Evolutionary conservation across 1,140 invertebrate species (phyloP).

Genomic region (Nasonia longicornis): DNA sequence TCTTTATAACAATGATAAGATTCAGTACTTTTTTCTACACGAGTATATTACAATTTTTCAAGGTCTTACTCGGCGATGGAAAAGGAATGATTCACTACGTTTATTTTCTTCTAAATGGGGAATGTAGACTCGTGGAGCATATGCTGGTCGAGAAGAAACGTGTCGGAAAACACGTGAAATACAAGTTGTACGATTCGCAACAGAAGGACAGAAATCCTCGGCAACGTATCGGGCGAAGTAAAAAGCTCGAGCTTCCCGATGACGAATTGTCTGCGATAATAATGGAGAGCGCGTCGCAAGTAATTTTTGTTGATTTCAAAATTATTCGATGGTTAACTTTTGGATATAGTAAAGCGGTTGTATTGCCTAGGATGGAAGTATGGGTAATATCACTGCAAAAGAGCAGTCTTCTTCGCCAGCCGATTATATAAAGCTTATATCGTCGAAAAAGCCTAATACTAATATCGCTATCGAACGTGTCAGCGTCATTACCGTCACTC

Average conservation of each 20-base stretch:
- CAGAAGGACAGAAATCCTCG: background rate
- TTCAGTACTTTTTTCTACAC: background rate
- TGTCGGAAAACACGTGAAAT: slow-evolving; percentile 62
- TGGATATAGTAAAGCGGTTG: background rate
- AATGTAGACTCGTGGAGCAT: slow-evolving; percentile 74
- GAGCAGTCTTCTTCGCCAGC: background rate
- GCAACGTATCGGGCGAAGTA: background rate
- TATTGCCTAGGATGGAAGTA: background rate
- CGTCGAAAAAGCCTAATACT: slow-evolving; percentile 12
- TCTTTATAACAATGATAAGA: slow-evolving; percentile 34
- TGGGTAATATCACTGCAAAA: background rate
- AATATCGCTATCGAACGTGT: slow-evolving; percentile 51
- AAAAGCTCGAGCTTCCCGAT: slow-evolving; percentile 5
- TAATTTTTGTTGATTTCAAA: background rate
- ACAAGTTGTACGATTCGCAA: slow-evolving; percentile 66
- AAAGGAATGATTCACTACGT: slow-evolving; percentile 74
- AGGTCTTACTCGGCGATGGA: slow-evolving; percentile 73
- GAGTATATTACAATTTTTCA: slow-evolving; percentile 13
- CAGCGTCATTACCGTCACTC: slow-evolving; percentile 58
- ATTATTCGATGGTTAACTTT: background rate
- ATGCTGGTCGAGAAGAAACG: slow-evolving; percentile 65
- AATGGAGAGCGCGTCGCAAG: background rate
- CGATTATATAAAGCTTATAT: slow-evolving; percentile 20
- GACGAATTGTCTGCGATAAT: background rate
- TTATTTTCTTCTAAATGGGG: slow-evolving; percentile 74